Percentiles rank a stretch among this genome's conserved stretches.
phyloP scores from a whole-genome alignment of 2,888 invertebrate genomes.

The Gnatocerus cornutus region DNA sequence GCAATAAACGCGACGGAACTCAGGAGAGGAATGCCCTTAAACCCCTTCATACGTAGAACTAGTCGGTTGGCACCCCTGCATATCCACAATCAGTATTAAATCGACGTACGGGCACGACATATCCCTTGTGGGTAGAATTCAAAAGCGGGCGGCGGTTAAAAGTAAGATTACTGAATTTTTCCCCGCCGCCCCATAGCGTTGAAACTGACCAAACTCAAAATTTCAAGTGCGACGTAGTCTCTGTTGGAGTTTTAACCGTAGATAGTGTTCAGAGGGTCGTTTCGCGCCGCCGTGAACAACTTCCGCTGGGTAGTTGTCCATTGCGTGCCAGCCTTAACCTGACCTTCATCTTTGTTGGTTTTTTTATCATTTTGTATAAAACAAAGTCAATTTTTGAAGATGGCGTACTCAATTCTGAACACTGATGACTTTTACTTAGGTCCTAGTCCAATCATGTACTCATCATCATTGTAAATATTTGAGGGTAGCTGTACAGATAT shows the following conservation, averaged over 20 bases:
- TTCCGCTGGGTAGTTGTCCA: no score
- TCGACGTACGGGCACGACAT: conserved; percentile 45
- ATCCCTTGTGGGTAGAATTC: conserved; percentile 45
- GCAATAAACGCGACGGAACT: conserved; percentile 45
- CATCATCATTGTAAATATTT: conserved; percentile 34
- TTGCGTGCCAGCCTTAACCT: conserved; percentile 30
- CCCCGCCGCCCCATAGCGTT: conserved; percentile 41
- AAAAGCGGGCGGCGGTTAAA: neutral
- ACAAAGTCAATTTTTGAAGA: conserved; percentile 34
- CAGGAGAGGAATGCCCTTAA: conserved; percentile 43
- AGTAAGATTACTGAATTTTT: no score
- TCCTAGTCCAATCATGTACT: conserved; percentile 19
- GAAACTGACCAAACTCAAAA: conserved; percentile 56
- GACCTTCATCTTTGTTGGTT: conserved; percentile 28
- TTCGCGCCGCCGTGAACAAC: conserved; percentile 7
- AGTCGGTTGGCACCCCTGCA: conserved; percentile 8
- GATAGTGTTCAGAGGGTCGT: conserved; percentile 43
- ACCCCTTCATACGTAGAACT: conserved; percentile 20
- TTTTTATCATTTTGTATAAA: conserved; percentile 35
- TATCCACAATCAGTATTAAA: conserved; percentile 36
- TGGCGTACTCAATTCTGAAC: conserved; percentile 48
- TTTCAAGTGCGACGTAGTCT: conserved; percentile 19
- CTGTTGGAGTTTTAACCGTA: conserved; percentile 22
- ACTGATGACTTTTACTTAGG: conserved; percentile 36
- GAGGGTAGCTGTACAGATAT: conserved; percentile 56